Conservation (phyloP, 2,888 invertebrate species). For the Prenolepis imparis region DNA sequence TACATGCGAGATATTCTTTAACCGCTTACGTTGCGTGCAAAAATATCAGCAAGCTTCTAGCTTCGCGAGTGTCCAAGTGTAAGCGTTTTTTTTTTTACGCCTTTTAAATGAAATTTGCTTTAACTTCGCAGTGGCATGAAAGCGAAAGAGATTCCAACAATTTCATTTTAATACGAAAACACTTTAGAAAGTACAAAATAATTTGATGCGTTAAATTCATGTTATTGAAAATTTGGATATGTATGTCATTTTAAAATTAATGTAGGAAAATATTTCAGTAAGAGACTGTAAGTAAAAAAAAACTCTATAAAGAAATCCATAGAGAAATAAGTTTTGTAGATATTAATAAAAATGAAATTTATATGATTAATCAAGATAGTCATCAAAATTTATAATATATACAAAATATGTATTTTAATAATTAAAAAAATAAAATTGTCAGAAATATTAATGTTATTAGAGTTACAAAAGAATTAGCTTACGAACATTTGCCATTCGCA, state of each 20-base stretch:
- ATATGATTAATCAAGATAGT: background rate
- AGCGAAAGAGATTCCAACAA: background rate
- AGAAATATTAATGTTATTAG: background rate
- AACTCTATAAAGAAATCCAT: background rate
- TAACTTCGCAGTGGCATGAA: background rate
- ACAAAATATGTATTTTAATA: background rate
- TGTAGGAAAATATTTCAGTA: background rate
- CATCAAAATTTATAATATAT: background rate
- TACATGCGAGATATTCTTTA: conserved; percentile 40
- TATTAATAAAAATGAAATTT: background rate
- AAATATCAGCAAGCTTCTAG: conserved; percentile 43
- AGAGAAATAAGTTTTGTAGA: background rate
- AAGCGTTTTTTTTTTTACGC: background rate
- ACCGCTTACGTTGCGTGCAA: conserved; percentile 24
- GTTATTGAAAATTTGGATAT: background rate
- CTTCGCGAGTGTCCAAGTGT: background rate
- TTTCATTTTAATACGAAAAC: conserved; percentile 11
- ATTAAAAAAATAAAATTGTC: conserved; percentile 11
- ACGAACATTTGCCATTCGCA: conserved; percentile 55
- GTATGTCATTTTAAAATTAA: background rate
- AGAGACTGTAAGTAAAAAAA: background rate
- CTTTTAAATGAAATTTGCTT: conserved; percentile 24
- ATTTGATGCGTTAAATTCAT: background rate
- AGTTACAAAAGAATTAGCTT: background rate
- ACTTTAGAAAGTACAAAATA: conserved; percentile 19